These are phyloP conservation scores for Thermophis baileyi DNA, from an alignment of 2,113 vertebrate genomes.

Conservation along the genomic window DNA sequence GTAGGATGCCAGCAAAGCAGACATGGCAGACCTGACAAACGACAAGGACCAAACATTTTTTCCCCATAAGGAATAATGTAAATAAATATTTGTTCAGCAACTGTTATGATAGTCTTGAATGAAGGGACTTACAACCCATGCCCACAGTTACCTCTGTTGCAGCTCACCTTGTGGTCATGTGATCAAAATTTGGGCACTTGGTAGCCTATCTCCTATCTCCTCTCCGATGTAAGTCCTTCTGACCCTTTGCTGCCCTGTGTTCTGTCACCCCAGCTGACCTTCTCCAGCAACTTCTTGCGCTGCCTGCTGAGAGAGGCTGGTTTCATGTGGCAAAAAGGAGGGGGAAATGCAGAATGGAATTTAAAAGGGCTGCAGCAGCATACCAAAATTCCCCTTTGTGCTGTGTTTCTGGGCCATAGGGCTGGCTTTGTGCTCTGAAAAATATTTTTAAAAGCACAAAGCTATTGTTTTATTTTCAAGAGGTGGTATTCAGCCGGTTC, in stretches of 20 bases:
- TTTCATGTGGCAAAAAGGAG: not conserved
- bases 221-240: not conserved
- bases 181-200: not conserved
- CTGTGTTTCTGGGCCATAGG: not conserved
- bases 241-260: not conserved
- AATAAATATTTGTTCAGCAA: not conserved
- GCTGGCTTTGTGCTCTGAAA: not conserved
- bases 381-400: not conserved
- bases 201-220: not conserved
- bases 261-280: not conserved
- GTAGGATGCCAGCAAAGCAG: no score
- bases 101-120: not conserved
- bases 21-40: not conserved
- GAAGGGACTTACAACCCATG: not conserved
- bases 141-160: not conserved
- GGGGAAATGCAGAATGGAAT: not conserved
- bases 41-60: not conserved
- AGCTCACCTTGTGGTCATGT: not conserved
- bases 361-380: not conserved
- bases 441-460: not conserved
- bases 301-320: not conserved
- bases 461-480: no score
- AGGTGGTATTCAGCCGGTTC: no score
- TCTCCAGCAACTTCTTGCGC: not conserved
- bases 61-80: not conserved